A percentile compares a stretch with the other conserved stretches of the same genome.
Conservation (phyloP, 2,113 vertebrate species). For the Hemibagrus wyckioides region DNA sequence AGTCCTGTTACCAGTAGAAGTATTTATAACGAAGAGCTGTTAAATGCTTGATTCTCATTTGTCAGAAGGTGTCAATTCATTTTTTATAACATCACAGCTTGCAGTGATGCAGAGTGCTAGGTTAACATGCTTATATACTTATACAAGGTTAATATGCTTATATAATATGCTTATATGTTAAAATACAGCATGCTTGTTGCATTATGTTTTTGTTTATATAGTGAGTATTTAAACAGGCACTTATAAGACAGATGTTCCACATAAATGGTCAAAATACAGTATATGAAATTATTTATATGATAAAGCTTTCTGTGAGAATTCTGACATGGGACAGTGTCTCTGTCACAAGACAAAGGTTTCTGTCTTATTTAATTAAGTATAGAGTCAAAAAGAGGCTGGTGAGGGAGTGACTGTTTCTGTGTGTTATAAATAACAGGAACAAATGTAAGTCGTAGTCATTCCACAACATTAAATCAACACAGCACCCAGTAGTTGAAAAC, state of each 20-base stretch:
- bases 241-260: not conserved
- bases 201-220: not conserved
- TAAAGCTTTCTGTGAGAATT: not conserved
- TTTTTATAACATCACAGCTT: not conserved
- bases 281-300: not conserved
- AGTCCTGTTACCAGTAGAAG: slow-evolving; percentile 44
- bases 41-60: not conserved
- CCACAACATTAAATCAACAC: not conserved
- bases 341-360: not conserved
- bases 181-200: not conserved
- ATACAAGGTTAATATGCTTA: no score
- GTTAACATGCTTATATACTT: not conserved
- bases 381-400: not conserved
- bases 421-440: not conserved
- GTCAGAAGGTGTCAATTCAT: not conserved
- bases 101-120: not conserved
- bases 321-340: not conserved
- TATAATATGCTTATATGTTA: no score
- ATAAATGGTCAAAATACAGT: not conserved
- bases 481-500: not conserved
- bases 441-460: not conserved
- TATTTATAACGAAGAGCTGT: not conserved
- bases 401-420: not conserved
- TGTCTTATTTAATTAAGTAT: not conserved
- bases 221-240: not conserved